A percentile compares a stretch with the other conserved stretches of the same genome.
These are phyloP conservation scores for Varecia variegata DNA, from an alignment of 2,797 vertebrate species.

Conservation along the genomic window DNA sequence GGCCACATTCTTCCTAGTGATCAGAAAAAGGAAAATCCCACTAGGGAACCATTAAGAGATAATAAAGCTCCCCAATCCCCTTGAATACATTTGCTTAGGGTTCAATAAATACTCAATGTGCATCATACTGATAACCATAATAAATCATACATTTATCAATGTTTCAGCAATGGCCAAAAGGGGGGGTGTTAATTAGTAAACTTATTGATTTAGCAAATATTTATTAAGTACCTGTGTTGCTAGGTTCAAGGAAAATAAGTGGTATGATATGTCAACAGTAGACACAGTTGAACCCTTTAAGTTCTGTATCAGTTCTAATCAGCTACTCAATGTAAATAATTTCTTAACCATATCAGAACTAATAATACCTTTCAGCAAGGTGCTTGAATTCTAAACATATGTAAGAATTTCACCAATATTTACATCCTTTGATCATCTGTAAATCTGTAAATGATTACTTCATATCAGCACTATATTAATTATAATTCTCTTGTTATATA, in stretches of 20 bases:
- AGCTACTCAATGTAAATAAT: not conserved
- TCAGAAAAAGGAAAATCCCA: constrained; percentile 23
- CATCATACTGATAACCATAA: not conserved
- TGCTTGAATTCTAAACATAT: not conserved
- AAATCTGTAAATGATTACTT: not conserved
- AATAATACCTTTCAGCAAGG: not conserved
- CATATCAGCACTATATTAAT: not conserved
- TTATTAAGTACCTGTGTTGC: not conserved
- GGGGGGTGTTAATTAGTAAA: not conserved
- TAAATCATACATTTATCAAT: not conserved
- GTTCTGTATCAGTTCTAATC: not conserved
- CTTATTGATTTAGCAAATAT: not conserved
- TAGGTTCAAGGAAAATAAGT: not conserved
- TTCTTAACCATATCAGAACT: constrained; percentile 7
- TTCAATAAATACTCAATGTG: not conserved
- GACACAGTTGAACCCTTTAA: not conserved
- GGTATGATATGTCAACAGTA: not conserved
- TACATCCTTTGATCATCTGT: not conserved
- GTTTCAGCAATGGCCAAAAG: not conserved
- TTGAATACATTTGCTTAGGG: not conserved
- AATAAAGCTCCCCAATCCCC: not conserved
- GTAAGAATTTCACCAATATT: constrained; percentile 6
- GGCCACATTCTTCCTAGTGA: constrained; percentile 92
- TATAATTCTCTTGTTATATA: not conserved
- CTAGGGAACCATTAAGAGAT: not conserved